Conservation (phyloP, 2,888 invertebrate species). For the Phorcus lineatus region DNA sequence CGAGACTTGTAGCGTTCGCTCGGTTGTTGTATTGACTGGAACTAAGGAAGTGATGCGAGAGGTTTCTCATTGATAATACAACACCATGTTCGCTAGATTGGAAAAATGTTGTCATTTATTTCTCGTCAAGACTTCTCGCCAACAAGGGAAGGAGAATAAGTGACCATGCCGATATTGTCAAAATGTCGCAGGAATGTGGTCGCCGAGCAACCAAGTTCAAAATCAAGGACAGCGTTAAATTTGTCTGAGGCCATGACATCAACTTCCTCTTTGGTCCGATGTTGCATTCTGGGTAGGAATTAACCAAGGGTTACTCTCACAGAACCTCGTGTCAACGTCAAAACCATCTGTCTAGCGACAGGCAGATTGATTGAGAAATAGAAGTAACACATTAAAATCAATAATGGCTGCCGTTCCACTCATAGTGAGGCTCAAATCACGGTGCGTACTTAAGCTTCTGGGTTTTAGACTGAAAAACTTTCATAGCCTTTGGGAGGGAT, state of each 20-base stretch:
- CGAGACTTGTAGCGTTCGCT: neutral
- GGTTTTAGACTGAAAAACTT: constrained; percentile 3
- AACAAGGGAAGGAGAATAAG: neutral
- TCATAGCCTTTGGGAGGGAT: neutral
- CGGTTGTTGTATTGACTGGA: neutral
- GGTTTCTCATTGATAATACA: neutral
- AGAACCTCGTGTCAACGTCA: neutral
- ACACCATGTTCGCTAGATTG: neutral
- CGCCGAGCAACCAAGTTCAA: constrained; percentile 3
- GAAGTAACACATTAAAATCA: constrained; percentile 21
- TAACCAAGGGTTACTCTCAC: neutral
- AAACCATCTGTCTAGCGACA: constrained; percentile 6
- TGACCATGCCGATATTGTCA: neutral
- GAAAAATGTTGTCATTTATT: constrained; percentile 20
- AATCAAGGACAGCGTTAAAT: constrained; percentile 14
- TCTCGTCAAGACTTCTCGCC: constrained; percentile 1
- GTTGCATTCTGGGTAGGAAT: neutral
- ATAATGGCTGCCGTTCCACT: neutral
- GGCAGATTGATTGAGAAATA: neutral
- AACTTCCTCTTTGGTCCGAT: neutral
- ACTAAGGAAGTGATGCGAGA: neutral
- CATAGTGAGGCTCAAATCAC: neutral
- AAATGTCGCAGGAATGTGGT: neutral
- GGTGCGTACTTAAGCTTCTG: neutral
- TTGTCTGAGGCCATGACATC: neutral